Evolutionary conservation across 2,888 invertebrate species (phyloP), one percentile per base, ranked within the genome.

Genomic region (Iselma pallidipennis): DNA sequence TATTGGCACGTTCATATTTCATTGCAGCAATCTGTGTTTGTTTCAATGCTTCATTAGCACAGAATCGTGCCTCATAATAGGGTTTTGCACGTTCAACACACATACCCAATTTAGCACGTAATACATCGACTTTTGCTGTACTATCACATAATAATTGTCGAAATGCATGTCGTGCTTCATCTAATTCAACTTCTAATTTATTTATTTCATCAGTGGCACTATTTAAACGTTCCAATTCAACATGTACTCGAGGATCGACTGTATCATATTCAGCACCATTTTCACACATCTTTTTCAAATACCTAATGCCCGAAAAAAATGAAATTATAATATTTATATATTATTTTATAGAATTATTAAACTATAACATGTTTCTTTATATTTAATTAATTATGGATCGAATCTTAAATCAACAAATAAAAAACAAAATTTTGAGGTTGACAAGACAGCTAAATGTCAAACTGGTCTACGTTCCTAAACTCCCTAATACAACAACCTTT

Each of bases 161-260:
- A 82, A 96, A 96, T 33, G 88, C 89, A 57, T 90, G 87, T 76
- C 95, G 87, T 1, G 94, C 91, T 77, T 94, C 95, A 81, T 95
- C 95, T 74, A 95, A 83, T 81, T 95, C 94, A 68, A 94, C 90
- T 83, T 96, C 96, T 66, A 94, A 85, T 74, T 90, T 89, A 82
- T 96, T 96, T 75, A 96, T 96, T 81, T 94, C 94, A 84, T 96
- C 94, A 56, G 96, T 95, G 25, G 95, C 91, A 74, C 91, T 91
- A 81, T 96, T 96, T 63, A 96, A 84, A 76, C 92, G 89, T 79
- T 96, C 96, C 78, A 96, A 83, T 83, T 96, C 95, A 76, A 93
- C 87, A 87, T 92, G 92, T 76, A 92, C 91, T 81, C 92, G 84
- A 59, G 92, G 92, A 85, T 92, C 92, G 78, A 92, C 88, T 69